Percentiles rank a stretch among this genome's conserved stretches.
Evolutionary conservation across 2,113 vertebrate genomes (phyloP).

Genomic region (Silurus asotus): DNA sequence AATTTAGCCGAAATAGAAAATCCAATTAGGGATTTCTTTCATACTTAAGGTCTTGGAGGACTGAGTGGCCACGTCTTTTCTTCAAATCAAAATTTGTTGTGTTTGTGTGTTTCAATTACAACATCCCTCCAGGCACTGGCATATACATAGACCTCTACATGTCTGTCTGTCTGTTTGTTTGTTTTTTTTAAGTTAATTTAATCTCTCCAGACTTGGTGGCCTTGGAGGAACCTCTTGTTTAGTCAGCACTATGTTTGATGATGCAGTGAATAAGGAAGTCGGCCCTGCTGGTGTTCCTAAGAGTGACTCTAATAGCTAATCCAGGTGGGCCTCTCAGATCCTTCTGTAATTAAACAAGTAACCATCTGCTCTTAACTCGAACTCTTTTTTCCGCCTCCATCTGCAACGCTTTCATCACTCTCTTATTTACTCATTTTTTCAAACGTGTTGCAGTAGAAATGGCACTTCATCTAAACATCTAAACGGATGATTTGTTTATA

Average conservation of each 20-base stretch:
- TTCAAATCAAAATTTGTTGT: not conserved
- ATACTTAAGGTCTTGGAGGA: constrained; percentile 35
- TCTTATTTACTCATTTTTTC: constrained; percentile 20
- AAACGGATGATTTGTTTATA: not conserved
- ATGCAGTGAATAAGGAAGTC: not conserved
- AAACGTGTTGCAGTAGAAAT: not conserved
- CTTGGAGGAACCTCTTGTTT: not conserved
- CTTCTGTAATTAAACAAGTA: constrained; percentile 40
- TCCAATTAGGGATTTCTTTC: constrained; percentile 30
- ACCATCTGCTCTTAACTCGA: constrained; percentile 43
- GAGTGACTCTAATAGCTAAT: not conserved
- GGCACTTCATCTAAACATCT: not conserved
- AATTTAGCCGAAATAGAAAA: constrained; percentile 20
- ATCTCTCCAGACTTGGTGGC: not conserved
- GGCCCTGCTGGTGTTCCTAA: not conserved
- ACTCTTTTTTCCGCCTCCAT: constrained; percentile 20
- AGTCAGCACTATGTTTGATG: constrained; percentile 16
- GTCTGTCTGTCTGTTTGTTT: not conserved
- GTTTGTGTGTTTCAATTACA: not conserved
- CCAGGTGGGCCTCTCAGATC: constrained; percentile 20
- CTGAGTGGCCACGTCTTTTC: not conserved
- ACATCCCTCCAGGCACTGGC: not conserved
- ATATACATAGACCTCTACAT: not conserved
- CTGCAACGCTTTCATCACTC: constrained; percentile 32
- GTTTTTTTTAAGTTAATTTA: not conserved